phyloP scores from a whole-genome alignment of 2,113 vertebrate genomes.

The Oriolus oriolus region DNA sequence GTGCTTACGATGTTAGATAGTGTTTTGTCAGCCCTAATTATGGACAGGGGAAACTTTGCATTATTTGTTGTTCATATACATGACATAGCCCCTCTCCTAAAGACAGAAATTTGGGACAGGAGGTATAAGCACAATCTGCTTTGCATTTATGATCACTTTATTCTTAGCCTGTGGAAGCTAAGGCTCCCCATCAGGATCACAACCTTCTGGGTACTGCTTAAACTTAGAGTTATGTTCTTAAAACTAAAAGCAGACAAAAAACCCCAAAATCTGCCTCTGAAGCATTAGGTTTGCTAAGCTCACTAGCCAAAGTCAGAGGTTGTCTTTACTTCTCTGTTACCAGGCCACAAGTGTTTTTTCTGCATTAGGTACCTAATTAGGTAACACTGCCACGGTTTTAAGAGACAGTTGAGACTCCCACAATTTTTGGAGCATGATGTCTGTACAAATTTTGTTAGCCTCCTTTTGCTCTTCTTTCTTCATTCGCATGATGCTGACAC shows the following conservation, averaged over 20 bases:
- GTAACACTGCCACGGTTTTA: not conserved
- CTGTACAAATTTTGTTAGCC: not conserved
- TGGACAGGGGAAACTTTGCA: not conserved
- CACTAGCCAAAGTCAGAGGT: not conserved
- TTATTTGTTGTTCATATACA: rapidly evolving
- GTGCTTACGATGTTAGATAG: not conserved
- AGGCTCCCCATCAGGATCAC: not conserved
- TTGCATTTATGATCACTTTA: not conserved
- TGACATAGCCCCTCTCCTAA: not conserved
- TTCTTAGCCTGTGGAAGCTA: not conserved
- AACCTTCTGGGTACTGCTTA: not conserved
- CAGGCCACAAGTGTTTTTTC: not conserved
- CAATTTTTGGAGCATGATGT: not conserved
- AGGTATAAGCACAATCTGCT: not conserved
- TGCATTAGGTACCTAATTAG: not conserved
- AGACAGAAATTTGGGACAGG: not conserved
- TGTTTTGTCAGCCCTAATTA: not conserved
- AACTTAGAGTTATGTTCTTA: not conserved
- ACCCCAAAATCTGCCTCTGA: not conserved
- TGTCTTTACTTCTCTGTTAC: not conserved
- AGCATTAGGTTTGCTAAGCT: not conserved
- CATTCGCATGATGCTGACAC: not conserved
- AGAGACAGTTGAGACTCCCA: not conserved
- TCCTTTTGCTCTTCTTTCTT: not conserved
- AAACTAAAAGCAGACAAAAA: not conserved